phyloP scores from a whole-genome alignment of 2,797 vertebrate genomes.

The Leucoraja ocellata region DNA sequence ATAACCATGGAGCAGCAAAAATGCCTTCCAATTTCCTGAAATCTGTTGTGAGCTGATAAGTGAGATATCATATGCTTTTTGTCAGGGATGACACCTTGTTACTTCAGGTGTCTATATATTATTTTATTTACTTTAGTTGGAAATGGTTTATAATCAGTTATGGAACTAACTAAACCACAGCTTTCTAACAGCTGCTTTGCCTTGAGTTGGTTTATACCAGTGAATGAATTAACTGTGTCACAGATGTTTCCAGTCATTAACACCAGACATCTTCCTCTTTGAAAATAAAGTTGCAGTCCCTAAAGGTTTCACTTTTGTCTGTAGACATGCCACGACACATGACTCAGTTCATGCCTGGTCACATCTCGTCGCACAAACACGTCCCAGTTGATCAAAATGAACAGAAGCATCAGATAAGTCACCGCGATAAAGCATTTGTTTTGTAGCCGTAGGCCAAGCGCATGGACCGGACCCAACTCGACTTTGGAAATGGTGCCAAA shows the following conservation, averaged over 20 bases:
- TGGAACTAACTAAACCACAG: background rate
- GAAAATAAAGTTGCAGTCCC: background rate
- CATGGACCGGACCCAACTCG: no score
- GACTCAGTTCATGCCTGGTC: background rate
- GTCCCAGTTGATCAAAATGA: background rate
- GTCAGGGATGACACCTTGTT: background rate
- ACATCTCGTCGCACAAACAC: background rate
- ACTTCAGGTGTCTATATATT: background rate
- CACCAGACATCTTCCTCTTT: background rate
- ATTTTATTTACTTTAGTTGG: background rate
- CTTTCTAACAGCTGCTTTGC: background rate
- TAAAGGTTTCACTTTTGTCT: background rate
- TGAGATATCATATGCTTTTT: background rate
- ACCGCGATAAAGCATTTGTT: background rate
- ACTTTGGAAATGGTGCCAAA: no score
- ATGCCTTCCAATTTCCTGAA: background rate
- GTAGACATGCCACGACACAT: background rate
- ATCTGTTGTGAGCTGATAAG: background rate
- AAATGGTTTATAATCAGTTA: background rate
- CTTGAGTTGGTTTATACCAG: background rate
- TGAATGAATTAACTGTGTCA: background rate
- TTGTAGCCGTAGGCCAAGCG: no score
- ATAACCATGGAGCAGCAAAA: background rate
- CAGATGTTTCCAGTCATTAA: conserved; percentile 1
- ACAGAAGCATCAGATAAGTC: background rate